phyloP scores from a whole-genome alignment of 1,140 invertebrate species.

The Drosophila bipectinata region DNA sequence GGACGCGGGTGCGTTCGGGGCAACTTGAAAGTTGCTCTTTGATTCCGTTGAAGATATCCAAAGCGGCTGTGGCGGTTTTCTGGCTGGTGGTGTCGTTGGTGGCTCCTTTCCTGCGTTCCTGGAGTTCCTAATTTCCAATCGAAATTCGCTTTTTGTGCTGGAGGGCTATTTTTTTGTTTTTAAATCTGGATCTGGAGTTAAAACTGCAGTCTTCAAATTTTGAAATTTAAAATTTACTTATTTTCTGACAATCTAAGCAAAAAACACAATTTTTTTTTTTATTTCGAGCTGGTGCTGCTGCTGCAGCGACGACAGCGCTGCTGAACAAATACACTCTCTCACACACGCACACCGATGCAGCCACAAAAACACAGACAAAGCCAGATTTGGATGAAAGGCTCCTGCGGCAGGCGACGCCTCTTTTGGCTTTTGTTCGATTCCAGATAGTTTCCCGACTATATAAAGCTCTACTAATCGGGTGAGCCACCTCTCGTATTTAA shows the following conservation, averaged over 20 bases:
- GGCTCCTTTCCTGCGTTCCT: not conserved
- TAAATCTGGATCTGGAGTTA: slow-evolving; percentile 15
- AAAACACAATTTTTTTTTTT: slow-evolving; percentile 33
- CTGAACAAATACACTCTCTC: slow-evolving; percentile 36
- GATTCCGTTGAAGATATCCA: slow-evolving; percentile 81
- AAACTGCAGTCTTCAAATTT: slow-evolving; percentile 65
- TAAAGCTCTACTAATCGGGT: not conserved
- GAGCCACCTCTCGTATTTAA: not conserved
- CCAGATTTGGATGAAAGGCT: slow-evolving; percentile 69
- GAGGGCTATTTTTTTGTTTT: slow-evolving; percentile 7
- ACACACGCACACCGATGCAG: slow-evolving; percentile 25
- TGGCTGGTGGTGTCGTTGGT: slow-evolving; percentile 5
- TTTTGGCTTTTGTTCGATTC: slow-evolving; percentile 25
- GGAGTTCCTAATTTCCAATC: slow-evolving; percentile 13
- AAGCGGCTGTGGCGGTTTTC: slow-evolving; percentile 65
- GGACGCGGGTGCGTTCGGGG: slow-evolving; percentile 77
- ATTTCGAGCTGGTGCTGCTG: slow-evolving; percentile 12
- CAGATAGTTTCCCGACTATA: not conserved
- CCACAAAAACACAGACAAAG: slow-evolving; percentile 65
- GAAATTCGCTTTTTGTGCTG: slow-evolving; percentile 27
- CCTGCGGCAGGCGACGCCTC: slow-evolving; percentile 57
- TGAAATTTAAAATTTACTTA: slow-evolving; percentile 29
- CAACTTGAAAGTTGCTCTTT: slow-evolving; percentile 84
- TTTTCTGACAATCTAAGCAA: slow-evolving; percentile 71
- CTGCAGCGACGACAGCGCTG: slow-evolving; percentile 24